These are phyloP conservation scores for Streblospio benedicti DNA, from an alignment of 1,140 invertebrate species.

Conservation along the genomic window DNA sequence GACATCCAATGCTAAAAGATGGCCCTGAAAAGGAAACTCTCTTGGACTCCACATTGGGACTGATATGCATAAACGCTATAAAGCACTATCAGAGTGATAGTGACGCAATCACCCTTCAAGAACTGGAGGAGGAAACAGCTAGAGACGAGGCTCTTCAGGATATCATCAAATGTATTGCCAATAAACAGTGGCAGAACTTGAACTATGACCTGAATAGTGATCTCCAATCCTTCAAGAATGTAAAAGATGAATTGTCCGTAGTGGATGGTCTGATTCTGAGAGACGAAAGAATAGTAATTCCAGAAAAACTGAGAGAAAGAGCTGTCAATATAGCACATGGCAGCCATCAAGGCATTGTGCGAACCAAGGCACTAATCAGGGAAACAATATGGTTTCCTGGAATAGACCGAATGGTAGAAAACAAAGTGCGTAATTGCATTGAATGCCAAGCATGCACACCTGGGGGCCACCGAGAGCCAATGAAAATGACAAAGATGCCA, in stretches of 20 bases:
- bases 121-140: not conserved
- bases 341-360: not conserved
- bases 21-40: not conserved
- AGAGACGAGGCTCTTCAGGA: not conserved
- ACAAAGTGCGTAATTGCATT: not conserved
- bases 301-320: not conserved
- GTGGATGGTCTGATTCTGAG: not conserved
- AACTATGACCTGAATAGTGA: not conserved
- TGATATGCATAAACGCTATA: too few relatives aligned
- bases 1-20: conserved; percentile 5
- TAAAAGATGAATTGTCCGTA: not conserved
- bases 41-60: too few relatives aligned
- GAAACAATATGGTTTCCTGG: not conserved
- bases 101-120: too few relatives aligned
- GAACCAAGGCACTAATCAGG: not conserved
- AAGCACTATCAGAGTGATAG: too few relatives aligned
- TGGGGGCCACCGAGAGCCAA: not conserved
- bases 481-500: not conserved
- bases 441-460: not conserved
- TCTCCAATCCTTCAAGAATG: not conserved
- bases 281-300: not conserved
- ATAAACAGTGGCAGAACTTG: not conserved
- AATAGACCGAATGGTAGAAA: not conserved
- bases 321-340: not conserved
- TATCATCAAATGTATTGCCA: not conserved